Base-by-base conservation (phyloP, 2,797 vertebrate genomes). In the Typhlichthys subterraneus region DNA sequence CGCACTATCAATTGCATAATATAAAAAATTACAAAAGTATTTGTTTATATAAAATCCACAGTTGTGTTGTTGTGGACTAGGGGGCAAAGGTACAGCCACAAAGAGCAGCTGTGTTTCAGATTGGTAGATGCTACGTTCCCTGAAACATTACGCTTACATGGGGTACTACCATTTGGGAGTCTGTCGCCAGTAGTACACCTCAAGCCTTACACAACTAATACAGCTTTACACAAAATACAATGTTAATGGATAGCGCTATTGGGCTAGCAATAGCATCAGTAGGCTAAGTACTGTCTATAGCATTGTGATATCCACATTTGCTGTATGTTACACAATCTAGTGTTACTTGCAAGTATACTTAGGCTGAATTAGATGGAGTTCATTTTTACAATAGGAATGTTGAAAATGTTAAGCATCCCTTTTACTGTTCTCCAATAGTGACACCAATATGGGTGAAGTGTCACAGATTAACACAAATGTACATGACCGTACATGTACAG, bases 111-210 rank as follows among this genome's bases (percentile, higher is more conserved):
- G 50, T 5, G 82, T 81, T 70, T 86, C 89, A 88, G 85, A 87
- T 66, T 12, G 66, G 85, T 91, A 91, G 88, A 90, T 89, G 76
- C 86, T 89, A 90, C 90, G 58, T 70, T 77, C 58, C 84, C 88
- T 86, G 84, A 87, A 79, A 85, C 84, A 75, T 52, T 15, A 14
- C 12, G 38, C 49, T 17, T 42, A 15, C 15, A 67, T 14, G 59
- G 50, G 48, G 66, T 48, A 29, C 57, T 49, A 47, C 3, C 55
- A 17, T 70, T 59, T 48, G 5, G 63, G 58, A 15, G 19, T 59
- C 8, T 38, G 33, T 65, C 11, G 46, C 68, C 29, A 63, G 50
- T 74, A 48, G 77, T 70, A 29, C 55, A 61, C 67, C 60, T 63
- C 52, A 13, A 50, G 33, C 33, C 33, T 38, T 38, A 38, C 33